Percentiles rank a stretch among this genome's conserved stretches.
Evolutionary conservation across 2,888 invertebrate genomes (phyloP).

Genomic region (Steinernema carpocapsae): DNA sequence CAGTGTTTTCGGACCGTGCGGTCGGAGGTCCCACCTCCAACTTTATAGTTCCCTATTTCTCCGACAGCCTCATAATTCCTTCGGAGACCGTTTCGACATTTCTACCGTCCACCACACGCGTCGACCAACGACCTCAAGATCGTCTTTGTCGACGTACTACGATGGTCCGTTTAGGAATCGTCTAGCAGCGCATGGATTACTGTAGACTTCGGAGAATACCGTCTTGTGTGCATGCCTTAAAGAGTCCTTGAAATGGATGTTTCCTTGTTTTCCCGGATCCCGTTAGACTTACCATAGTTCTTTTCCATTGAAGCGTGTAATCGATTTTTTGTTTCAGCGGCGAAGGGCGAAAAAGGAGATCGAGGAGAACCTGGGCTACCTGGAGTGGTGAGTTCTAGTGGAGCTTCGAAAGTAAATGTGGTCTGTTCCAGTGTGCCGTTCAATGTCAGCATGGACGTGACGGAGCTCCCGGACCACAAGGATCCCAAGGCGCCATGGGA

Average conservation of each 20-base stretch:
- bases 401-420: not conserved
- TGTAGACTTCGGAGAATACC: not conserved
- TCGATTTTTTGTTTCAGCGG: not conserved
- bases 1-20: not conserved
- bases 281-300: not conserved
- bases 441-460: conserved; percentile 43
- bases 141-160: not conserved
- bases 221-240: conserved; percentile 1
- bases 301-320: not conserved
- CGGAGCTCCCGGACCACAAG: conserved; percentile 41
- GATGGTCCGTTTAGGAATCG: conserved; percentile 26
- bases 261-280: not conserved
- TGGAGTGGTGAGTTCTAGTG: conserved; percentile 48
- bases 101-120: conserved; percentile 16
- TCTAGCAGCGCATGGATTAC: conserved; percentile 10
- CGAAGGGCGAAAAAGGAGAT: conserved; percentile 47
- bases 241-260: not conserved
- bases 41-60: conserved; percentile 19
- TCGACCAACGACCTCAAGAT: not conserved
- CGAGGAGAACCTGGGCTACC: conserved; percentile 55
- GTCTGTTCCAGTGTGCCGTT: conserved; percentile 46
- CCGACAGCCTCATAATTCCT: conserved; percentile 29
- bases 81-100: conserved; percentile 24
- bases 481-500: conserved; percentile 29
- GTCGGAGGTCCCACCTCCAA: conserved; percentile 14